phyloP scores from a whole-genome alignment of 2,797 vertebrate genomes.

The Lepus oiostolus region DNA sequence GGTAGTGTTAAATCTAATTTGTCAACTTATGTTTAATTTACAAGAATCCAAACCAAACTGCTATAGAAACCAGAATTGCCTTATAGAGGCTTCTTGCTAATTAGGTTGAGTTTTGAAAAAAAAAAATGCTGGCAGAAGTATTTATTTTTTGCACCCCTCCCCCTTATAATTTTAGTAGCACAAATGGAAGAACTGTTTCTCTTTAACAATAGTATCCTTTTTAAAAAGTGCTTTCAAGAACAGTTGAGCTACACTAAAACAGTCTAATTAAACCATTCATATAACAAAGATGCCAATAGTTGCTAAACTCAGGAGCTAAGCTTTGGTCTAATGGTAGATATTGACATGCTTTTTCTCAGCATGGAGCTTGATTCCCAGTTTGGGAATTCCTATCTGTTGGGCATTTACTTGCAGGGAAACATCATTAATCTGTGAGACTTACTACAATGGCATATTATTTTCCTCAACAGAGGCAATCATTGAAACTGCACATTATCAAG shows the following conservation, averaged over 20 bases:
- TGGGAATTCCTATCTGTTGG: conserved; percentile 17
- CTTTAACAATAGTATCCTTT: conserved; percentile 76
- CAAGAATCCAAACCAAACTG: conserved; percentile 73
- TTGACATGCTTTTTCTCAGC: conserved; percentile 27
- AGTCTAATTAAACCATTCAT: conserved; percentile 65
- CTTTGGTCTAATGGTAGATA: conserved; percentile 33
- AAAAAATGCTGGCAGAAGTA: conserved; percentile 38
- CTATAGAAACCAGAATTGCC: conserved; percentile 68
- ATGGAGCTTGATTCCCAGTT: not conserved
- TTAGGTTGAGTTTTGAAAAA: conserved; percentile 65
- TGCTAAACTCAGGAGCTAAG: conserved; percentile 42
- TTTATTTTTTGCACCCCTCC: not conserved
- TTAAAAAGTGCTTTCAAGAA: conserved; percentile 67
- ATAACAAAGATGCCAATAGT: conserved; percentile 51
- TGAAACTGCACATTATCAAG: conserved; percentile 78
- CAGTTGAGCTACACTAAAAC: conserved; percentile 17
- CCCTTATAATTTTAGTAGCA: conserved; percentile 66
- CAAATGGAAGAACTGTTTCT: conserved; percentile 69
- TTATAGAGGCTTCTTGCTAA: conserved; percentile 51
- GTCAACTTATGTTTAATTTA: conserved; percentile 75
- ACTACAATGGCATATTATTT: conserved; percentile 78
- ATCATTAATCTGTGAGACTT: conserved; percentile 66
- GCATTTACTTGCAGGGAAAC: conserved; percentile 56
- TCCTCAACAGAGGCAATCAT: conserved; percentile 69
- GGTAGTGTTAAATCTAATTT: conserved; percentile 71